phyloP scores from a whole-genome alignment of 2,888 invertebrate genomes.

The Candidula unifasciata region DNA sequence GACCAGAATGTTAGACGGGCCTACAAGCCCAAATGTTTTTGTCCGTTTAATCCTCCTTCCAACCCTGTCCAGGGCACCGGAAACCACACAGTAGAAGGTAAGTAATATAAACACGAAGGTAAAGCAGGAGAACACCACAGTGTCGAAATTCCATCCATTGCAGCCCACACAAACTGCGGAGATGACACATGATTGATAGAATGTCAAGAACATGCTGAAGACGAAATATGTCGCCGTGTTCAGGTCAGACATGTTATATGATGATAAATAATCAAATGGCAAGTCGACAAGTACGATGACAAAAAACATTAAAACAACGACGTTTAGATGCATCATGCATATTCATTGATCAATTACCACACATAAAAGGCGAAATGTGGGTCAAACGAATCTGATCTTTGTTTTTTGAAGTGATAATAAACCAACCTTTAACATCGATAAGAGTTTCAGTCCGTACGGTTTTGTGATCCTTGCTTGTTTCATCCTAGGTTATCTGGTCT shows the following conservation, averaged over 20 bases:
- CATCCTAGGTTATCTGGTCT: neutral
- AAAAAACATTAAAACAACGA: neutral
- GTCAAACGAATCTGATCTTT: constrained; percentile 13
- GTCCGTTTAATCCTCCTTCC: too few species aligned
- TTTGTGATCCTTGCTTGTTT: constrained; percentile 3
- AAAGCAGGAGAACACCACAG: too few species aligned
- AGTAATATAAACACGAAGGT: too few species aligned
- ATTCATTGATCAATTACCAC: constrained; percentile 34
- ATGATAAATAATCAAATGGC: constrained; percentile 26
- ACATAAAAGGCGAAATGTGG: constrained; percentile 30
- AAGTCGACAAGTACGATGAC: neutral
- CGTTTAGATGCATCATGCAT: constrained; percentile 35
- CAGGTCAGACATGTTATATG: constrained; percentile 11
- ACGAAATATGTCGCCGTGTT: neutral
- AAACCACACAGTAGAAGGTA: too few species aligned
- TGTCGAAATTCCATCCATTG: too few species aligned
- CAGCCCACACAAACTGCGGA: too few species aligned
- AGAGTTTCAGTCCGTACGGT: neutral
- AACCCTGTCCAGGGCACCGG: too few species aligned
- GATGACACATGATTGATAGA: too few species aligned
- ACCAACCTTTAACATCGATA: constrained; percentile 5
- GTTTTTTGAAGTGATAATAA: constrained; percentile 27
- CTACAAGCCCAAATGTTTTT: too few species aligned
- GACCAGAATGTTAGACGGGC: too few species aligned
- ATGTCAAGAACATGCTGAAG: too few species aligned